Evolutionary conservation across 2,888 invertebrate genomes (phyloP).

Genomic region (Eucera pruinosa): DNA sequence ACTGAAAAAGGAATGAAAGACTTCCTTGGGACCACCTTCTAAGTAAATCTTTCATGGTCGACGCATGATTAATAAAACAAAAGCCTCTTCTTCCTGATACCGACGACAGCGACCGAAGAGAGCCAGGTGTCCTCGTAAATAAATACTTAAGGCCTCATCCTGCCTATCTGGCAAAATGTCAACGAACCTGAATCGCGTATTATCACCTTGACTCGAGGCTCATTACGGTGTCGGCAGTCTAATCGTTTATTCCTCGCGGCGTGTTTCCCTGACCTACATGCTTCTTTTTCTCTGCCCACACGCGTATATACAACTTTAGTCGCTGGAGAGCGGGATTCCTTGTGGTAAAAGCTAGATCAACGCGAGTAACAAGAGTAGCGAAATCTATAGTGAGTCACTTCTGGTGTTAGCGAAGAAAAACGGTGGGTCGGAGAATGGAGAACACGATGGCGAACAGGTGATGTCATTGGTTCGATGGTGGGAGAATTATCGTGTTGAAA

Average conservation of each 20-base stretch:
- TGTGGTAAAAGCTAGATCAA: constrained; percentile 45
- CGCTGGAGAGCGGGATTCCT: constrained; percentile 38
- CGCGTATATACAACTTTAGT: constrained; percentile 1
- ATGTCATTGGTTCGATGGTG: constrained; percentile 4
- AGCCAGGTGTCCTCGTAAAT: constrained; percentile 36
- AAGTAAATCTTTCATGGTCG: constrained; percentile 12
- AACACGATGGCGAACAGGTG: not conserved
- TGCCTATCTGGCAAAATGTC: constrained; percentile 36
- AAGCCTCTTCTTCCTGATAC: constrained; percentile 11
- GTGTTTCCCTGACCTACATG: constrained; percentile 74
- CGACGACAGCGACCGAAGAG: constrained; percentile 21
- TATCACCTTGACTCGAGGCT: constrained; percentile 68
- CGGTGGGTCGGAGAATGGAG: not conserved
- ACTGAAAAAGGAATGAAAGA: too few species aligned
- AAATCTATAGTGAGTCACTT: constrained; percentile 25
- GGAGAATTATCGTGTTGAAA: not conserved
- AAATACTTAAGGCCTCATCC: constrained; percentile 2
- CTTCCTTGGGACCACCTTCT: not conserved
- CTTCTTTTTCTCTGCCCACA: constrained; percentile 56
- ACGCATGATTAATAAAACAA: too few species aligned
- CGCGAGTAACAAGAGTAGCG: constrained; percentile 18
- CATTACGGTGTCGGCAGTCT: constrained; percentile 52
- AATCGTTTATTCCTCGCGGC: constrained; percentile 64
- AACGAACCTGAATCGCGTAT: constrained; percentile 52
- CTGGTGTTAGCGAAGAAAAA: not conserved